Evolutionary conservation across 2,113 vertebrate species (phyloP), one percentile per base, ranked within the genome.

Genomic region (Dicaeum eximium): DNA sequence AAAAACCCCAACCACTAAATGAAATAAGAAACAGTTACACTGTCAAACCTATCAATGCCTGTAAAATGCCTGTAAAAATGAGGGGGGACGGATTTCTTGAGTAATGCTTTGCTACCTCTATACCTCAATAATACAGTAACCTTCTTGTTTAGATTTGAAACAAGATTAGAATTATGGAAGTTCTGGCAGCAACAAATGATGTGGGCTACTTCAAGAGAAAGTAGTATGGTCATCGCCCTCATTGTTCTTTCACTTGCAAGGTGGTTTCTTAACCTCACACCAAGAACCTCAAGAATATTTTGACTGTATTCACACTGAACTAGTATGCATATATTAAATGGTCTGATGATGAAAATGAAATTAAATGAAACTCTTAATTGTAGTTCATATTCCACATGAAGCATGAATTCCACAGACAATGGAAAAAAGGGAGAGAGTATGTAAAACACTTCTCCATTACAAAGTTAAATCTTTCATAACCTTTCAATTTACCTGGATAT

Each of bases 401-500:
- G 35, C 12, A 50, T 13, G 27, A 72, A 85, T 80, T 83, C 31
- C 20, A 73, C 0, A 1, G 51, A 72, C 13, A 75, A 38, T 4
- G 9, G 30, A 71, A 81, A 45, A 86, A 77, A 9, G 6, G 15
- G 45, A 56, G 5, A 3, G 80, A 48, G 15, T 24, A 80, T 15
- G 24, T 38, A 61, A 73, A 95, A 42, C 3, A 13, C 2, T 81
- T 93, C 50, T 66, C 22, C 18, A 30, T 28, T 35, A 64, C 27
- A 0, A 80, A 16, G 15, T 83, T 48, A 61, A 51, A 37, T 62
- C 13, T 92, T 62, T 42, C 77, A 65, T 4, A 67, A 58, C 10
- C 31, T 51, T 91, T 73, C 31, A 42, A 21, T 86, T 90, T 98
- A 99, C 99, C 98, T 99, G 99, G 85, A 99, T 99, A 96, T 99